Conservation (phyloP, 2,888 invertebrate genomes). For the Agrochola litura region DNA sequence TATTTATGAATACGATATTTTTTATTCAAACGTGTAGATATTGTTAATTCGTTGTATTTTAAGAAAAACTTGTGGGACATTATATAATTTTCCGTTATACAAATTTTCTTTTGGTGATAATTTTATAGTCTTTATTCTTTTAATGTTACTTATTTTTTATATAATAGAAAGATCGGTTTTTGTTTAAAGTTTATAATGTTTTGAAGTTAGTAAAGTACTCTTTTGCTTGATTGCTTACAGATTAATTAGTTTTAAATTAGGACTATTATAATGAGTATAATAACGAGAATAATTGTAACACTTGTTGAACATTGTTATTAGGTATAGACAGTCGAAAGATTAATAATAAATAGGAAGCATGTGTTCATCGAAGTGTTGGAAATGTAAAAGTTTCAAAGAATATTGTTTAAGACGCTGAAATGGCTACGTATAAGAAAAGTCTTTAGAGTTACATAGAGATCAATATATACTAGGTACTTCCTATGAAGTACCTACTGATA, state of each 20-base stretch:
- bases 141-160: slow-evolving; percentile 8
- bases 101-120: not conserved
- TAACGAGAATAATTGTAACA: not conserved
- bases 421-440: not conserved
- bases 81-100: not conserved
- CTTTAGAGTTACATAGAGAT: not conserved
- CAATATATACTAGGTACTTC: not conserved
- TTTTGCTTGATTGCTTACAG: not conserved
- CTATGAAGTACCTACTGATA: too few species aligned
- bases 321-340: not conserved
- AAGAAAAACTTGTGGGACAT: slow-evolving; percentile 23
- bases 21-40: slow-evolving; percentile 40
- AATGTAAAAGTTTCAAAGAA: slow-evolving; percentile 23
- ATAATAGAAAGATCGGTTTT: not conserved
- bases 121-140: slow-evolving; percentile 19
- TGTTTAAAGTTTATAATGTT: not conserved
- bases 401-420: not conserved
- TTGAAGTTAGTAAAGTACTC: slow-evolving; percentile 1
- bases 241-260: not conserved
- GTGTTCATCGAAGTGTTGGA: not conserved
- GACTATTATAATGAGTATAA: not conserved
- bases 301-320: not conserved
- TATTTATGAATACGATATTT: slow-evolving; percentile 44
- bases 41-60: slow-evolving; percentile 60
- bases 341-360: slow-evolving; percentile 2